These are phyloP conservation scores for Ormyrus rosae DNA, from an alignment of 2,888 invertebrate genomes.

Conservation along the genomic window DNA sequence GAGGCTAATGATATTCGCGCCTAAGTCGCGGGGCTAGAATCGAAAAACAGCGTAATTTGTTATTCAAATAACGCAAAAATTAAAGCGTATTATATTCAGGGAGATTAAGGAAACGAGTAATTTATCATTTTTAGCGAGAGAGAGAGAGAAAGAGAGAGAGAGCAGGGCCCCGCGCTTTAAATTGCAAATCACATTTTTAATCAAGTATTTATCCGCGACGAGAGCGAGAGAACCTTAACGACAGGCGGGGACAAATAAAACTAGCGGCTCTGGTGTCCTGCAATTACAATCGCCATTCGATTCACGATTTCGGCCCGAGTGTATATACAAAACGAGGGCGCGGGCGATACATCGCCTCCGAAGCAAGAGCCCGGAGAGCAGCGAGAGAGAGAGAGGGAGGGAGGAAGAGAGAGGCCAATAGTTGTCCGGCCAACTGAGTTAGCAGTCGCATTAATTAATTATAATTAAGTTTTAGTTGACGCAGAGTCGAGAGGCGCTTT, in stretches of 20 bases:
- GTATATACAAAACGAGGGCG: constrained; percentile 14
- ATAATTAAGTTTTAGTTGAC: constrained; percentile 90
- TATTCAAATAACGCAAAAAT: constrained; percentile 28
- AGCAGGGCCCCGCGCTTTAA: not conserved
- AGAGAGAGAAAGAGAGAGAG: too few relatives aligned
- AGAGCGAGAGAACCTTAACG: too few relatives aligned
- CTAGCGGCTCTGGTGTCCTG: too few relatives aligned
- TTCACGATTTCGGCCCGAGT: constrained; percentile 30
- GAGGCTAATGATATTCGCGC: not conserved
- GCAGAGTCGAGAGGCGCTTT: constrained; percentile 71
- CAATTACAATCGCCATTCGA: constrained; percentile 38
- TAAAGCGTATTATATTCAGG: constrained; percentile 11
- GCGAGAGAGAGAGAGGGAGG: constrained; percentile 43
- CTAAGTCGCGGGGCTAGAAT: not conserved
- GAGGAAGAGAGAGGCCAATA: constrained; percentile 66
- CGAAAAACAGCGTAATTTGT: not conserved
- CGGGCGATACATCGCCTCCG: not conserved
- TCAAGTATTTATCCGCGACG: not conserved
- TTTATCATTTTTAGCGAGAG: constrained; percentile 21
- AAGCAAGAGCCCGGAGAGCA: not conserved
- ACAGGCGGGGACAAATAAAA: too few relatives aligned
- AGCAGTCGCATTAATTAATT: constrained; percentile 88
- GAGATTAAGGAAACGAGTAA: constrained; percentile 36
- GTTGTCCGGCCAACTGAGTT: constrained; percentile 70
- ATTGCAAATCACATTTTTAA: constrained; percentile 37